Conservation (phyloP, 2,113 vertebrate species). For the Synodontis membranacea region DNA sequence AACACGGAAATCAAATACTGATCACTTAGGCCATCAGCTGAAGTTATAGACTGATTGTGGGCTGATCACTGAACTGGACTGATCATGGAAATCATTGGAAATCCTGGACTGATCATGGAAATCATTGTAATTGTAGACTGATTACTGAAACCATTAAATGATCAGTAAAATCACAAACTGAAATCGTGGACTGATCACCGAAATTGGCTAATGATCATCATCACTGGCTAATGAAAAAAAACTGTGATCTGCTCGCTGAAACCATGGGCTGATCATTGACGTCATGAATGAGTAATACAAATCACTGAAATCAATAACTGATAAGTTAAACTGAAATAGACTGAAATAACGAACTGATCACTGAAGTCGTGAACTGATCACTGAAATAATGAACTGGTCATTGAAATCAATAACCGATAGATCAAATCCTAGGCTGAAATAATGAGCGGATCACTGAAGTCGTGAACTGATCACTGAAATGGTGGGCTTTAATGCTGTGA, state of each 20-base stretch:
- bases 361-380: no score
- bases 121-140: background rate
- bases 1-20: background rate
- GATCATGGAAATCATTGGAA: background rate
- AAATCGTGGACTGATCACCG: background rate
- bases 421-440: no score
- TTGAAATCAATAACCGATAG: background rate
- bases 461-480: background rate
- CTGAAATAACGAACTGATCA: no score
- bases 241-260: background rate
- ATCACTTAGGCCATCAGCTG: background rate
- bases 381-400: background rate
- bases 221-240: no score
- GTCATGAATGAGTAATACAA: no score
- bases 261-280: background rate
- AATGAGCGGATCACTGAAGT: background rate
- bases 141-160: background rate
- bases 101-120: background rate
- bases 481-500: background rate
- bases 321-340: no score
- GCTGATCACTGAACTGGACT: no score
- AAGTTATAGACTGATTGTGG: background rate
- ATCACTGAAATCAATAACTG: no score
- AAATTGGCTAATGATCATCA: no score
- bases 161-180: background rate